phyloP scores from a whole-genome alignment of 2,888 invertebrate species.

The Cacoxenus indagator region DNA sequence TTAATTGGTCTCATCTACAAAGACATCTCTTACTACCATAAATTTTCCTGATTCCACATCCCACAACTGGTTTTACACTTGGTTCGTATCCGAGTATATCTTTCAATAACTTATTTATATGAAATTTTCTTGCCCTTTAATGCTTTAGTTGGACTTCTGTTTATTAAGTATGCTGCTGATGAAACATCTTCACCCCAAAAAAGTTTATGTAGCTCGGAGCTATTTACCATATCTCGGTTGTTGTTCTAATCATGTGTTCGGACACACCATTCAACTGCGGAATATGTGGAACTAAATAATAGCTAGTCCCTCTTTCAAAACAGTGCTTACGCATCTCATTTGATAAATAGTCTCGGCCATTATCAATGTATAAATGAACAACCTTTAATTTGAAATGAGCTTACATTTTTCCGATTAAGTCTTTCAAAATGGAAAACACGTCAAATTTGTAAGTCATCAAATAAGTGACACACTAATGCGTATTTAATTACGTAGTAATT shows the following conservation, averaged over 20 bases:
- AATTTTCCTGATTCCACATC: no score
- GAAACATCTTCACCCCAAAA: conserved; percentile 66
- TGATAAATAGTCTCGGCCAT: no score
- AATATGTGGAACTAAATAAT: neutral
- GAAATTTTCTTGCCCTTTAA: conserved; percentile 34
- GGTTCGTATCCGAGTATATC: conserved; percentile 23
- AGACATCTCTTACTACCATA: no score
- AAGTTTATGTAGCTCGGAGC: conserved; percentile 49
- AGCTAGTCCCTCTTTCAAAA: conserved; percentile 1
- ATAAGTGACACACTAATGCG: no score
- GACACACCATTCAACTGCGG: neutral
- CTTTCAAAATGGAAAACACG: neutral
- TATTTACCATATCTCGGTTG: conserved; percentile 24
- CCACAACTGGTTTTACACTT: conserved; percentile 34
- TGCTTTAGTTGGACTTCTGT: conserved; percentile 57
- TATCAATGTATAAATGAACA: no score
- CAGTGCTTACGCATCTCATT: no score
- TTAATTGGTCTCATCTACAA: conserved; percentile 35
- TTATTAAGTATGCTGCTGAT: conserved; percentile 63
- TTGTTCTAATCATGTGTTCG: neutral
- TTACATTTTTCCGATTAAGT: neutral
- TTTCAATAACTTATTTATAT: conserved; percentile 31
- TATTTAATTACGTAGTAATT: no score
- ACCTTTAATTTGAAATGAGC: neutral
- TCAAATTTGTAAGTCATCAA: no score